These are phyloP conservation scores for Odontamblyopus rebecca DNA, from an alignment of 2,797 vertebrate genomes.

Conservation along the genomic window DNA sequence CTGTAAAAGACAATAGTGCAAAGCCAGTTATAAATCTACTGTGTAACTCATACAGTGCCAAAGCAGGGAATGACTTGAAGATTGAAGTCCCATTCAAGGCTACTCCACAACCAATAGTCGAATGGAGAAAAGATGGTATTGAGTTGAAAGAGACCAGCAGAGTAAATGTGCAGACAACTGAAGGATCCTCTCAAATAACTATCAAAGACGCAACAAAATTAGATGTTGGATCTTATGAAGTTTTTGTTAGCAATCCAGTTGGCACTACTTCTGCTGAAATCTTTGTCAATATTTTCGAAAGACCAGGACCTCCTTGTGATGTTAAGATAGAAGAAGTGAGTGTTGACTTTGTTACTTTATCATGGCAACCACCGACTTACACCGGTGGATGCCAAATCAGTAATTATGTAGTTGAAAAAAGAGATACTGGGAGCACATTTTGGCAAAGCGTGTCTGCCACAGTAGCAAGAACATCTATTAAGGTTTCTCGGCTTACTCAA, in stretches of 20 bases:
- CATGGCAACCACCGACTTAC: conserved; percentile 91
- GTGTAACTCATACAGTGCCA: conserved; percentile 89
- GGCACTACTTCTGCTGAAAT: conserved; percentile 84
- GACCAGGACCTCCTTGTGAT: conserved; percentile 87
- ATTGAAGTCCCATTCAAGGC: conserved; percentile 91
- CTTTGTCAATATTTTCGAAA: conserved; percentile 89
- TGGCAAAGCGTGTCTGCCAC: conserved; percentile 94
- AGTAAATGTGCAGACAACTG: conserved; percentile 86
- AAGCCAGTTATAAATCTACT: conserved; percentile 86
- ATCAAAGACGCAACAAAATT: conserved; percentile 90
- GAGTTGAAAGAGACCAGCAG: conserved; percentile 90
- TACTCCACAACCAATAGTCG: conserved; percentile 82
- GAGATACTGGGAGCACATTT: conserved; percentile 88
- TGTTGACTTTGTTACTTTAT: conserved; percentile 88
- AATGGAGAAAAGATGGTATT: conserved; percentile 91
- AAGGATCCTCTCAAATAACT: conserved; percentile 82
- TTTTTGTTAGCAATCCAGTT: conserved; percentile 84
- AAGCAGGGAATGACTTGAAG: conserved; percentile 91
- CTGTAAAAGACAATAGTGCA: conserved; percentile 86
- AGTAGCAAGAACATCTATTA: conserved; percentile 93
- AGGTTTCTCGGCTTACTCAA: conserved; percentile 86
- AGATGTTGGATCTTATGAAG: conserved; percentile 89
- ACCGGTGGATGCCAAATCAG: conserved; percentile 94
- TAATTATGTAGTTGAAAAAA: conserved; percentile 95
- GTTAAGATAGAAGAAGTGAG: conserved; percentile 89